A percentile compares a stretch with the other conserved stretches of the same genome.
Conservation (phyloP, 2,113 vertebrate genomes). For the Amblyornis subalaris region DNA sequence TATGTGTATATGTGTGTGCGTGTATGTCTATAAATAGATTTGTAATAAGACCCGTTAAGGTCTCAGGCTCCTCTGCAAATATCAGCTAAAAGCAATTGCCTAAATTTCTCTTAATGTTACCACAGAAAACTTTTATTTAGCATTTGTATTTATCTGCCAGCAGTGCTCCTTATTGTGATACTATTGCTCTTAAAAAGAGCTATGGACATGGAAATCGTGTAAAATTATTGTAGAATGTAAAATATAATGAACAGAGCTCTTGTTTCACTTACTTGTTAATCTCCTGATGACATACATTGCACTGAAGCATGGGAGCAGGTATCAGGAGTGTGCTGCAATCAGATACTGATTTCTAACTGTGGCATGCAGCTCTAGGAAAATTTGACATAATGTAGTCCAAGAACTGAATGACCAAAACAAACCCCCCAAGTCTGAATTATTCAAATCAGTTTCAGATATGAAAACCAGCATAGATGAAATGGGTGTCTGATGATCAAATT, state of each 20-base stretch:
- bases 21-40: not conserved
- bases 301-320: not conserved
- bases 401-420: not conserved
- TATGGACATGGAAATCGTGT: not conserved
- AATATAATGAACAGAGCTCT: not conserved
- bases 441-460: not conserved
- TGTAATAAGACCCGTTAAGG: not conserved
- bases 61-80: not conserved
- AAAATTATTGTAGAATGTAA: not conserved
- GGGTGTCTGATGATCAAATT: not conserved
- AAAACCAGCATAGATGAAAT: not conserved
- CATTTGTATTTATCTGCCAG: not conserved
- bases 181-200: not conserved
- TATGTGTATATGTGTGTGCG: accelerated
- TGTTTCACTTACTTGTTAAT: not conserved
- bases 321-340: not conserved
- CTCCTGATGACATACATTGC: not conserved
- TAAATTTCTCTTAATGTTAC: not conserved
- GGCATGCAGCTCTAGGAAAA: not conserved
- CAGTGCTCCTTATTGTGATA: not conserved
- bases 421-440: not conserved
- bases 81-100: not conserved
- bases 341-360: not conserved
- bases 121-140: not conserved
- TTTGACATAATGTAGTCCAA: not conserved